Base-by-base conservation (phyloP, 2,888 invertebrate genomes). In the Thalpophila matura region DNA sequence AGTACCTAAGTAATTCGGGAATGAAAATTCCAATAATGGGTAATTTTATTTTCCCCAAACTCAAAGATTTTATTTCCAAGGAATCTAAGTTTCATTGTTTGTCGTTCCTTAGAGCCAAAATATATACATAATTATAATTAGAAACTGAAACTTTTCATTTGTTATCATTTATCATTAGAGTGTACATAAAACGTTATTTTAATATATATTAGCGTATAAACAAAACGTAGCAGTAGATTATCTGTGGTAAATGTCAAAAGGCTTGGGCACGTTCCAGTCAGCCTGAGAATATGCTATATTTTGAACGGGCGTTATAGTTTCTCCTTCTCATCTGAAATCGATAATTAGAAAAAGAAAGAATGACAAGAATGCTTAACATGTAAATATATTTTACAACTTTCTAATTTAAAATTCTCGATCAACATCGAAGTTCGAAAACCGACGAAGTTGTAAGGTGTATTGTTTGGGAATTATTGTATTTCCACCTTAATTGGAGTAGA, bases 381-480 rank as follows among this genome's bases (percentile, higher is more conserved):
- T 3, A 2, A 29, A 9, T 26, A 16, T 26, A 1, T 1, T 18
- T 14, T 31, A 33, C 45, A 31, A 58, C 29, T 43, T 49, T 67
- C 20, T 27, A 37, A 47, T 53, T 67, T 16, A 14, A 65, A 50
- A 12, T 40, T 46, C 40, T 51, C 42, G 67, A 27, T 6, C n/a
- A 9, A 22, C 40, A 24, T 16, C 10, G 22, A 42, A 38, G 12
- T 16, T 31, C 42, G 42, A 4, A 14, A 33, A 9, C 22, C 50
- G 47, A 24, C 35, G 27, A 66, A 66, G 46, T 53, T 70, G 62
- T 20, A 7, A 6, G 37, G 43, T n/a, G n/a, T n/a, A n/a, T 50
- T 29, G 45, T 55, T 75, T 56, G 55, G 51, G 1, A 22, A 26
- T 4, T 10, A 26, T 2, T 1, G n/a, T 7, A 10, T 42, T 54